Conservation (phyloP, 2,888 invertebrate genomes). For the Andrena praecox region DNA sequence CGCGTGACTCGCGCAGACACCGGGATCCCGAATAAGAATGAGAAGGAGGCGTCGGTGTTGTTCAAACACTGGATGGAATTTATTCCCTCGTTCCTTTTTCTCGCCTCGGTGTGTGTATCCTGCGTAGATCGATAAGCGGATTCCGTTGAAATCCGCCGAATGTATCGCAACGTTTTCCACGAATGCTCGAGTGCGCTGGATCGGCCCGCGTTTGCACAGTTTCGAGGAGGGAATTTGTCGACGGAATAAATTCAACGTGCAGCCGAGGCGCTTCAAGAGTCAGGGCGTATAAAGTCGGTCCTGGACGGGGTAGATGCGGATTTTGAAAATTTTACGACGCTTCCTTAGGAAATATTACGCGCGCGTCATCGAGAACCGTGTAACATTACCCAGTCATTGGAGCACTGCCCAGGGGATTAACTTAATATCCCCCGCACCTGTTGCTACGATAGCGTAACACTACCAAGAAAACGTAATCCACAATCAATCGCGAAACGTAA, state of each 20-base stretch:
- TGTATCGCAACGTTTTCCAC: slow-evolving; percentile 15
- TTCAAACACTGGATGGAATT: slow-evolving; percentile 15
- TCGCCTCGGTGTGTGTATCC: not conserved
- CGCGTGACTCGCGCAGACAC: not conserved
- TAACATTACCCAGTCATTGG: no score
- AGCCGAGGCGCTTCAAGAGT: not conserved
- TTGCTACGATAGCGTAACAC: not conserved
- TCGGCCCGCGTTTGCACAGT: slow-evolving; percentile 4
- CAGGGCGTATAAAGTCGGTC: not conserved
- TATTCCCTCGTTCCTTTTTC: not conserved
- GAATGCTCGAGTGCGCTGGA: not conserved
- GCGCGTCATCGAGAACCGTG: no score
- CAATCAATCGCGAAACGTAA: no score
- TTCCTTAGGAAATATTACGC: no score
- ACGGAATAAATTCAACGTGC: not conserved
- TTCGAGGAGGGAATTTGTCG: not conserved
- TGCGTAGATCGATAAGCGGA: slow-evolving; percentile 25
- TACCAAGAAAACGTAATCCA: no score
- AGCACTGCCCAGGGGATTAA: no score
- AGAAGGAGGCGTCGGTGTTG: not conserved
- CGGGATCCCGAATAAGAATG: not conserved
- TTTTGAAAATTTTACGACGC: not conserved
- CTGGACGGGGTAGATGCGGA: not conserved
- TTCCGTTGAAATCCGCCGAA: not conserved
- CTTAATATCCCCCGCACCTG: not conserved